Conservation (phyloP, 1,140 invertebrate species). For the Panagrolaimus sp. region DNA sequence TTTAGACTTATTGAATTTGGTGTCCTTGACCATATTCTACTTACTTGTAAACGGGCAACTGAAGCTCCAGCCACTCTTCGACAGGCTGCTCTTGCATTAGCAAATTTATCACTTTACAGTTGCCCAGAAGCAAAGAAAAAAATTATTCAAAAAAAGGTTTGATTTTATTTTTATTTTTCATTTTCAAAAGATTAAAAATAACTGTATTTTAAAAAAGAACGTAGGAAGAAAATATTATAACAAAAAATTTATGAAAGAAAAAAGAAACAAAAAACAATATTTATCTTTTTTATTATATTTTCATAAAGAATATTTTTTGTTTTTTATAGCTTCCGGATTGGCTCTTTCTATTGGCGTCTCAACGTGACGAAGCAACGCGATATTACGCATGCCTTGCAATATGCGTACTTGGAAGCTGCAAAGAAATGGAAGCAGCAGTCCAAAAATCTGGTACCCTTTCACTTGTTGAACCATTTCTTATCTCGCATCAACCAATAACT, state of each 20-base stretch:
- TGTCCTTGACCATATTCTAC: constrained; percentile 72
- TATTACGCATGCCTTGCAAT: constrained; percentile 95
- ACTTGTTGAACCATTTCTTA: constrained; percentile 91
- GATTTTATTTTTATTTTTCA: constrained; percentile 6
- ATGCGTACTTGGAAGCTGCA: constrained; percentile 89
- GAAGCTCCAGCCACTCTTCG: constrained; percentile 55
- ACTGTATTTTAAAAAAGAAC: too few species aligned
- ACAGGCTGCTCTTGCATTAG: constrained; percentile 81
- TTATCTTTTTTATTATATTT: too few species aligned
- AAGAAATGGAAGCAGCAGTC: constrained; percentile 93
- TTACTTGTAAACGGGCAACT: constrained; percentile 87
- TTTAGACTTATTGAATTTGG: constrained; percentile 62
- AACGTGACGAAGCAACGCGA: constrained; percentile 74
- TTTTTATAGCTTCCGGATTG: constrained; percentile 76
- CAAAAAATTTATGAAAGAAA: too few species aligned
- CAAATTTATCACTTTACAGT: constrained; percentile 91
- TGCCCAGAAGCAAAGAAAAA: constrained; percentile 92
- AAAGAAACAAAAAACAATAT: too few species aligned
- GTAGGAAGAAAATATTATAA: too few species aligned
- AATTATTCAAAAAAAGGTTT: constrained; percentile 77
- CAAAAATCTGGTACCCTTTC: constrained; percentile 87
- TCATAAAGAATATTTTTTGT: not conserved
- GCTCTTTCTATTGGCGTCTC: constrained; percentile 93
- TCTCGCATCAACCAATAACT: constrained; percentile 82
- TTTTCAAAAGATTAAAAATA: too few species aligned